phyloP scores from a whole-genome alignment of 1,140 invertebrate species.

The Kradibia gibbosae region DNA sequence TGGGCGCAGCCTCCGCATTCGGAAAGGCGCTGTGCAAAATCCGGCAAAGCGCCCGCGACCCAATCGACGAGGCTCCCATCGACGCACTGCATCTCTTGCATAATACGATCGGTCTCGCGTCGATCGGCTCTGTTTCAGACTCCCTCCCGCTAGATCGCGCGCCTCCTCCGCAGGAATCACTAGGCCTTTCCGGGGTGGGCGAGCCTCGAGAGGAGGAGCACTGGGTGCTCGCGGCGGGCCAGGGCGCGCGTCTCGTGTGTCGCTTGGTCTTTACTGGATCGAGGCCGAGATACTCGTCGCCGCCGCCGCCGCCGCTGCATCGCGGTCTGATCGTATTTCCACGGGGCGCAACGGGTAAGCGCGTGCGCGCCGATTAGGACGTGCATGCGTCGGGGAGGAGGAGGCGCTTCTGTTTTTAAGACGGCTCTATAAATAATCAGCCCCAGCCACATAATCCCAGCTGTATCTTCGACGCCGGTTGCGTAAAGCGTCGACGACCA shows the following conservation, averaged over 20 bases:
- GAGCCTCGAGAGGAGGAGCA: background rate
- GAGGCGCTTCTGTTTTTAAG: slow-evolving; percentile 20
- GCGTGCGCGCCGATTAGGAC: background rate
- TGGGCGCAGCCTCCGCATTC: background rate
- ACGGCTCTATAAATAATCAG: slow-evolving; percentile 46
- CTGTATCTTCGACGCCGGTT: background rate
- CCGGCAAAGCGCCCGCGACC: background rate
- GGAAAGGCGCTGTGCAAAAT: background rate
- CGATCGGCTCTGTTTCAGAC: slow-evolving; percentile 46
- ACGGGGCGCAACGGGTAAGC: background rate
- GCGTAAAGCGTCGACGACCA: background rate
- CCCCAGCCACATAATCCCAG: slow-evolving; percentile 32
- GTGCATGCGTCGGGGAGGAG: background rate
- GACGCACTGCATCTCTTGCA: slow-evolving; percentile 20
- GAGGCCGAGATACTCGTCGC: background rate
- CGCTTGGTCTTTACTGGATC: slow-evolving; percentile 5
- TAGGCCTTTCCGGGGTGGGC: background rate
- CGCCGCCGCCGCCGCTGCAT: background rate
- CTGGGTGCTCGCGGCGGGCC: background rate
- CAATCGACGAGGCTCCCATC: background rate
- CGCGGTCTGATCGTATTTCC: slow-evolving; percentile 9
- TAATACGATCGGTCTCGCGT: background rate
- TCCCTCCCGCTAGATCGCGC: slow-evolving; percentile 42
- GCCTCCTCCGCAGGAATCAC: background rate
- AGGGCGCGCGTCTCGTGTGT: background rate